Base-by-base conservation (phyloP, 2,113 vertebrate genomes). In the Toxotes chatareus region DNA sequence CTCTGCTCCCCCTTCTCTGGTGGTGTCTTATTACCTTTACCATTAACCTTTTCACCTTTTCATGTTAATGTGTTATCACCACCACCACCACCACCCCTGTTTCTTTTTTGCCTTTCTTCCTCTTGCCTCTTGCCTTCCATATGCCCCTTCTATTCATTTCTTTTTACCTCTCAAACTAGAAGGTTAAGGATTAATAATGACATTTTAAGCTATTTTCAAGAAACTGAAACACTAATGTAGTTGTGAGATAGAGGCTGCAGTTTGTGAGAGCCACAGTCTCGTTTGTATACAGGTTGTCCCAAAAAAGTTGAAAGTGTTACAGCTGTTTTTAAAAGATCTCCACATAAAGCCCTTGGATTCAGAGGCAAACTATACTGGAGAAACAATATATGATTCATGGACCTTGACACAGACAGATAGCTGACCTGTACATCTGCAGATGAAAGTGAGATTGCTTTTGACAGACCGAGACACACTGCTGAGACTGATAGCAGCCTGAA, bases 401-500 rank as follows among this genome's bases (percentile, higher is more conserved):
- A 57, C n/a, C 12, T 11, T 17, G 23, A 32, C 49, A 42, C 32
- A 19, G 21, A 71, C 38, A 31, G 13, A 71, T 34, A 42, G 11
- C 36, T 65, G 57, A 67, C 68, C 34, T 57, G 42, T 49, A 21
- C 64, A 10, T 77, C 42, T 59, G 31, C n/a, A 60, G 38, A 68
- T 80, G n/a, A 73, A 21, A 47, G 56, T 7, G 61, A 57, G 31
- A 76, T 32, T 34, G 38, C 27, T 49, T 87, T 73, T 49, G 56
- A 61, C 36, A 66, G 38, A 80, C 23, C 62, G 40, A 63, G 55
- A 64, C 38, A 42, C 5, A 34, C 67, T 64, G 73, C 55, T 83
- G 79, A 9, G 19, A 69, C 27, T 74, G 60, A 82, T 56, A 65
- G 62, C 13, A 62, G 60, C 78, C 47, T 73, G 56, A 19, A 7